Base-by-base conservation (phyloP, 2,888 invertebrate genomes). In the Epinotia nisella region DNA sequence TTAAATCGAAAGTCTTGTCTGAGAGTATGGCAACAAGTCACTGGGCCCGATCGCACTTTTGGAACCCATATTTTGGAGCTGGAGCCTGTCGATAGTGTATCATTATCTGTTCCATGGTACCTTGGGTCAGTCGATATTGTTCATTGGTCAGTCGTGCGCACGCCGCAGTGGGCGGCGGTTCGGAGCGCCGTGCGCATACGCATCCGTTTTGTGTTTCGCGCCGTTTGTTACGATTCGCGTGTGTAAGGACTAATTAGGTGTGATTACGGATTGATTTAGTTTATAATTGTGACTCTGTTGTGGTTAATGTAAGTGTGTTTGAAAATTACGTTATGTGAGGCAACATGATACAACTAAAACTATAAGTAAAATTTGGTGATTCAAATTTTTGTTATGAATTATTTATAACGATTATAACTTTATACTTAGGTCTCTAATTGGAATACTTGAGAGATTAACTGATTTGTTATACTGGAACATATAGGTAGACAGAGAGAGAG, bases 81-180 rank as follows among this genome's bases (percentile, higher is more conserved):
- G 19, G 17, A 9, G 21, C 35, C 39, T 5, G 81, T 80, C 83
- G 84, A 84, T 84, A 83, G 79, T 80, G 82, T 83, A 83, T 83
- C 84, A 81, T 82, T 53, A n/a, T 17, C 51, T 1, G 1, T 13
- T n/a, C 11, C 19, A 15, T 5, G 73, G 78, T 75, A 80, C 78
- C 78, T 78, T 78, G 79, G 74, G 78, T 77, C 88, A 87, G 87
- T 87, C 82, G 77, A 35, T 35, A 35, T 35, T 35, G 9, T 35
- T 35, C 78, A 78, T 78, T 79, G 74, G 78, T 77, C 88, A 87
- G 87, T 87, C 82, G 77, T 79, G 82, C 82, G 83, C 85, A 85
- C 82, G 85, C 82, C 79, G 79, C 81, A 83, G 85, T 81, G 81
- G 81, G 78, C 78, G 82, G 83, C 82, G 85, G 86, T 80, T 29